Conservation (phyloP, 2,888 invertebrate genomes). For the Pheosia gnoma region DNA sequence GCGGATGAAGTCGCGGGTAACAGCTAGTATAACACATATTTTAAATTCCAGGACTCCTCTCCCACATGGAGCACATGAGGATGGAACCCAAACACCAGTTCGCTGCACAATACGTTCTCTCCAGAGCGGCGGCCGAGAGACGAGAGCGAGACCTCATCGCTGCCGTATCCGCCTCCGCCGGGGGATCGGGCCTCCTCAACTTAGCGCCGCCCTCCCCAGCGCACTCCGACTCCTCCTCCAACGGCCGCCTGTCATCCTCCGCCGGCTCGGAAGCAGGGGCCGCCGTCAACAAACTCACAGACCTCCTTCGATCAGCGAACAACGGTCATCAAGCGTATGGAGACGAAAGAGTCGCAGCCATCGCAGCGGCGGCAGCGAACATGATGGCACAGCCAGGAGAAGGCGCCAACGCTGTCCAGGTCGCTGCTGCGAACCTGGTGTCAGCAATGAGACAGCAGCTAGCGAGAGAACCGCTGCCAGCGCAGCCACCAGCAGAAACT, state of each 20-base stretch:
- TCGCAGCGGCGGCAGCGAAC: constrained; percentile 86
- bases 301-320: constrained; percentile 86
- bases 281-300: constrained; percentile 84
- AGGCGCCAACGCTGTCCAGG: constrained; percentile 87
- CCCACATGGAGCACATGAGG: constrained; percentile 98
- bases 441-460: constrained; percentile 89
- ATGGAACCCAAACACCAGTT: constrained; percentile 99
- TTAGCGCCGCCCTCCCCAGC: constrained; percentile 93
- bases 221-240: constrained; percentile 94
- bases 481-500: constrained; percentile 90
- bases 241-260: constrained; percentile 91
- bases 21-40: not conserved
- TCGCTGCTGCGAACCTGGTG: constrained; percentile 90
- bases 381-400: constrained; percentile 86
- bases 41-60: constrained; percentile 89
- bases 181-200: constrained; percentile 85
- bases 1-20: too few species aligned
- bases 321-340: constrained; percentile 87
- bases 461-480: constrained; percentile 77
- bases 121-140: constrained; percentile 95
- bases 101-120: constrained; percentile 96
- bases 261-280: constrained; percentile 90
- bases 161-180: constrained; percentile 86
- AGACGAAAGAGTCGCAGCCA: constrained; percentile 88
- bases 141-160: constrained; percentile 92